phyloP scores from a whole-genome alignment of 2,797 vertebrate species.

The Graptemys geographica region DNA sequence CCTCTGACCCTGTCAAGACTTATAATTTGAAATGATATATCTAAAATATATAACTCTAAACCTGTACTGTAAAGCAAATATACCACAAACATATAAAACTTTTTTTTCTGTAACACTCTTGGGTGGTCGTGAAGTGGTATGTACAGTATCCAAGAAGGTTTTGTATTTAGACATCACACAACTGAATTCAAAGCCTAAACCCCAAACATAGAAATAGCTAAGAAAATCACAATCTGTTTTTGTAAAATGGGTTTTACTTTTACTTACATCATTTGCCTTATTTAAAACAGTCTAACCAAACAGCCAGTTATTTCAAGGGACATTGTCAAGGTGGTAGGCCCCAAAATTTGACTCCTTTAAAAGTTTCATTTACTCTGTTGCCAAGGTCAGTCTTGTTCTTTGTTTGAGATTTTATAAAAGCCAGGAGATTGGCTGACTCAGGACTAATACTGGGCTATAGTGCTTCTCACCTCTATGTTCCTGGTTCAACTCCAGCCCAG shows the following conservation, averaged over 20 bases:
- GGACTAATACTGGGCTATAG: neutral
- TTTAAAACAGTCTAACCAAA: conserved; percentile 41
- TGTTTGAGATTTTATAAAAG: neutral
- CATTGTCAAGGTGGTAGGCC: neutral
- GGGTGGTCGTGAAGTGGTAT: conserved; percentile 29
- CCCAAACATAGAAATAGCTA: conserved; percentile 15
- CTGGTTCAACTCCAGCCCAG: neutral
- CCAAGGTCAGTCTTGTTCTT: neutral
- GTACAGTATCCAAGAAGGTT: conserved; percentile 30
- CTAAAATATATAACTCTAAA: conserved; percentile 42
- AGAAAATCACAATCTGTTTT: neutral
- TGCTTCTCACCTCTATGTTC: neutral
- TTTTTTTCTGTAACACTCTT: conserved; percentile 32
- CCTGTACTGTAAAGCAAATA: conserved; percentile 36
- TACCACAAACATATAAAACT: conserved; percentile 34
- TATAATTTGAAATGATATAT: conserved; percentile 42
- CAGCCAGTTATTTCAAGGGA: conserved; percentile 4
- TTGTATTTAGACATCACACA: conserved; percentile 60
- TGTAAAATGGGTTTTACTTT: conserved; percentile 35
- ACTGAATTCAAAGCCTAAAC: conserved; percentile 39
- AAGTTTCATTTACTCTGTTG: conserved; percentile 28
- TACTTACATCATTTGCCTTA: conserved; percentile 41
- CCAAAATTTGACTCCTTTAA: neutral
- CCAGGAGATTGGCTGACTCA: neutral
- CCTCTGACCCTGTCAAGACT: conserved; percentile 43